Evolutionary conservation across 1,140 invertebrate species (phyloP), one percentile per base, ranked within the genome.

Genomic region (Zaprionus capensis): DNA sequence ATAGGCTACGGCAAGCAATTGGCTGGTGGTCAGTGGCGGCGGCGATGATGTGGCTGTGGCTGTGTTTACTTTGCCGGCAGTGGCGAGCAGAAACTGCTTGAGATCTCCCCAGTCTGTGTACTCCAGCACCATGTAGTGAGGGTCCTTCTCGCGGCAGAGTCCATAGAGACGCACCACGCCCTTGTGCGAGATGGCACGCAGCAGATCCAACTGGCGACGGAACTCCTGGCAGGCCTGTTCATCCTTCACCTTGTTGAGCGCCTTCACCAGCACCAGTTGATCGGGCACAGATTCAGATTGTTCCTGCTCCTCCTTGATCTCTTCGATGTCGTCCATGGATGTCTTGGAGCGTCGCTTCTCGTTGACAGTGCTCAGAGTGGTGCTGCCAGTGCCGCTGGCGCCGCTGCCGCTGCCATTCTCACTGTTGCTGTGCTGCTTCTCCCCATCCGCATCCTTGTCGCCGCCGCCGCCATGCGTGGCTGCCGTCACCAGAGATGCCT

Each of bases 41-140:
- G 95, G 94, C 7, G 93, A 88, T n/a, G 85, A 76, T 12, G 81
- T 86, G 31, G 91, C 81, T 4, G 76, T 84, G 63, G 91, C 82
- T 0, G 86, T 92, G 57, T 90, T 91, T 0, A 87, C 84, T 38
- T 92, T 92, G 9, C 92, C 92, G 14, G 92, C 92, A 5, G 97
- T 98, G 5, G 98, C 97, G 53, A 97, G 93, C n/a, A 99, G 93
- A 93, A 98, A 98, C 91, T 97, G 97, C 80, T 98, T 99, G 59
- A 98, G 93, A 92, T 98, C 98, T n/a, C 98, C 98, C 98, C 98
- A 98, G 88, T 99, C 98, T 24, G 97, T 98, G 88, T 98, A 97
- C 91, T 99, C 97, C 5, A 98, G 93, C 15, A 99, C 95, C 95
- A 99, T 96, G 85, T 96, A 97, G 90, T 98, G 96, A 0, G 97